Percentiles rank a stretch among this genome's conserved stretches.
Evolutionary conservation across 2,797 vertebrate species (phyloP).

Genomic region (Ispidina lecontei): DNA sequence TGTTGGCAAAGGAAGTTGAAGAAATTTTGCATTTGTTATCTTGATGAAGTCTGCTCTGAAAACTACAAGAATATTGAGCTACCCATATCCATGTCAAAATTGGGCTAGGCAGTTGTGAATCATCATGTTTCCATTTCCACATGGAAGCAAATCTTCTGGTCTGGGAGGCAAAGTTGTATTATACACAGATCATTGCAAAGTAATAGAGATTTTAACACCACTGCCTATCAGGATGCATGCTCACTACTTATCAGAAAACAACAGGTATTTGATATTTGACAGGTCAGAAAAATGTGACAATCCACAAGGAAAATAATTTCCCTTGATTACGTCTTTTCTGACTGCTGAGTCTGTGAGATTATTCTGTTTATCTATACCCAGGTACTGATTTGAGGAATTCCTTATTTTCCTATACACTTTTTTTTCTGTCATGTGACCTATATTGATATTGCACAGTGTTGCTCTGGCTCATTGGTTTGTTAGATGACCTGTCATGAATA

Average conservation of each 20-base stretch:
- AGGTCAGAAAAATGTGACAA: constrained; percentile 27
- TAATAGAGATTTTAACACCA: constrained; percentile 24
- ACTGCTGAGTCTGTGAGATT: constrained; percentile 1
- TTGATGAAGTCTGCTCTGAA: neutral
- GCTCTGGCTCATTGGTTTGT: neutral
- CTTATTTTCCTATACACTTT: neutral
- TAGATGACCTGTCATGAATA: neutral
- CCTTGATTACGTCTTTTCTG: neutral
- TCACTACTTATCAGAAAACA: constrained; percentile 30
- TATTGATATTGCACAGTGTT: neutral
- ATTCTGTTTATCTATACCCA: neutral
- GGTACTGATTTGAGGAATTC: neutral
- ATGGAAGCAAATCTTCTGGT: neutral
- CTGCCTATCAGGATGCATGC: neutral
- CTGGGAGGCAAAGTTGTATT: neutral
- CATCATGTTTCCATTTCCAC: neutral
- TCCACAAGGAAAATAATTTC: constrained; percentile 29
- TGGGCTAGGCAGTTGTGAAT: neutral
- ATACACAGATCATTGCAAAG: constrained; percentile 4
- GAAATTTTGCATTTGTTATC: neutral
- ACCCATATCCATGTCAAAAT: neutral
- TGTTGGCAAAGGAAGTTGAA: neutral
- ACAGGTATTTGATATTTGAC: constrained; percentile 44
- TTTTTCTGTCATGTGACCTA: neutral
- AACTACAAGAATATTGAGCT: neutral